These are phyloP conservation scores for Neodiprion virginianus DNA, from an alignment of 1,140 invertebrate species.

Conservation along the genomic window DNA sequence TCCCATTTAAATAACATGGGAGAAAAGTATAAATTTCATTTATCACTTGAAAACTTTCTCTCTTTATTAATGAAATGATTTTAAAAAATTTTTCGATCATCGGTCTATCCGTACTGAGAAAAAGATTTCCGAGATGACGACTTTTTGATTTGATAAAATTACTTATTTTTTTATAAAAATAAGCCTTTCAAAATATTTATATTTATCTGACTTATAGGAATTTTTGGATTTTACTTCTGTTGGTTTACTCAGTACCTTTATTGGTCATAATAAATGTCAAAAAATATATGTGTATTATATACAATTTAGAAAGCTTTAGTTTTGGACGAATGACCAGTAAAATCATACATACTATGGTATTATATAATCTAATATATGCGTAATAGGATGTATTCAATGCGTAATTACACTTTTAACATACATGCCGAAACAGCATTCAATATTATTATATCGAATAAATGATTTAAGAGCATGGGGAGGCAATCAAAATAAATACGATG, in stretches of 20 bases:
- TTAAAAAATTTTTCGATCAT: no score
- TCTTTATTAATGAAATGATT: no score
- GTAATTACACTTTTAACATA: background rate
- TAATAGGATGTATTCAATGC: background rate
- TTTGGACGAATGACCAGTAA: background rate
- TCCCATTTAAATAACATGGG: no score
- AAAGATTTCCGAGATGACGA: no score
- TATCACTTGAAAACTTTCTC: no score
- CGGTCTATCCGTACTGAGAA: no score
- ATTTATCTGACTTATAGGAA: no score
- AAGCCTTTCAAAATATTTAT: no score
- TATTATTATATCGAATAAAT: background rate
- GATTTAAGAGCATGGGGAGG: background rate
- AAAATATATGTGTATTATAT: background rate
- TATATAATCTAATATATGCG: background rate
- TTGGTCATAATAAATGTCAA: background rate
- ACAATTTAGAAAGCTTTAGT: constrained; percentile 2
- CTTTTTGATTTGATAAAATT: no score
- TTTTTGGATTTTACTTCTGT: no score
- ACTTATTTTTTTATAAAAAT: no score
- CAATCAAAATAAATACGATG: background rate
- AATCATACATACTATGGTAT: background rate
- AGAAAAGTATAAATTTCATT: no score
- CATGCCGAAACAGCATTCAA: background rate
- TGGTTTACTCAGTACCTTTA: background rate